Percentiles rank a stretch among this genome's conserved stretches.
phyloP scores from a whole-genome alignment of 2,113 vertebrate species.

The Gallinago undulata region DNA sequence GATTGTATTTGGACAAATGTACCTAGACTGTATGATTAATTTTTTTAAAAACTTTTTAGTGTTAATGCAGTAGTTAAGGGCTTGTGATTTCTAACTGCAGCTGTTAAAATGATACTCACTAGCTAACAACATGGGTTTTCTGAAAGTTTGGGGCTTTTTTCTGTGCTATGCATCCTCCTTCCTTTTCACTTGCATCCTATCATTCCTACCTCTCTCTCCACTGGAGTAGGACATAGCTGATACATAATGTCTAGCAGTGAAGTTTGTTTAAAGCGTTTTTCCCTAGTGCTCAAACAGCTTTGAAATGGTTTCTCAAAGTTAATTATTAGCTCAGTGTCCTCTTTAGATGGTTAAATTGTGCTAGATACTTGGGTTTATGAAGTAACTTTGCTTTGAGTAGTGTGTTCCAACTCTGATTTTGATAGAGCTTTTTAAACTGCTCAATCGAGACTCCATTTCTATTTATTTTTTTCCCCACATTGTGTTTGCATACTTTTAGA shows the following conservation, averaged over 20 bases:
- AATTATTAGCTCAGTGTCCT: constrained; percentile 41
- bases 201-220: not conserved
- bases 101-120: not conserved
- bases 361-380: not conserved
- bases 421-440: not conserved
- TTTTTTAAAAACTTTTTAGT: not conserved
- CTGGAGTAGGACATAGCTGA: not conserved
- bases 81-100: not conserved
- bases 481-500: not conserved
- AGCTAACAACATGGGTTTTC: not conserved
- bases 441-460: not conserved
- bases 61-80: not conserved
- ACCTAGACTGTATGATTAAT: not conserved
- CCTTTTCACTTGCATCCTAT: not conserved
- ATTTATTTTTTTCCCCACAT: accelerated
- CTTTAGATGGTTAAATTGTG: constrained; percentile 29
- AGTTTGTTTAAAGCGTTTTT: not conserved
- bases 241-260: not conserved
- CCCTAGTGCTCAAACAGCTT: not conserved
- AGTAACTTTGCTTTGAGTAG: not conserved
- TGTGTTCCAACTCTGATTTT: not conserved
- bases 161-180: accelerated
- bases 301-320: not conserved
- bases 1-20: not conserved
- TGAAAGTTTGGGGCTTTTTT: accelerated